phyloP scores from a whole-genome alignment of 2,888 invertebrate species.

The Clostera curtula region DNA sequence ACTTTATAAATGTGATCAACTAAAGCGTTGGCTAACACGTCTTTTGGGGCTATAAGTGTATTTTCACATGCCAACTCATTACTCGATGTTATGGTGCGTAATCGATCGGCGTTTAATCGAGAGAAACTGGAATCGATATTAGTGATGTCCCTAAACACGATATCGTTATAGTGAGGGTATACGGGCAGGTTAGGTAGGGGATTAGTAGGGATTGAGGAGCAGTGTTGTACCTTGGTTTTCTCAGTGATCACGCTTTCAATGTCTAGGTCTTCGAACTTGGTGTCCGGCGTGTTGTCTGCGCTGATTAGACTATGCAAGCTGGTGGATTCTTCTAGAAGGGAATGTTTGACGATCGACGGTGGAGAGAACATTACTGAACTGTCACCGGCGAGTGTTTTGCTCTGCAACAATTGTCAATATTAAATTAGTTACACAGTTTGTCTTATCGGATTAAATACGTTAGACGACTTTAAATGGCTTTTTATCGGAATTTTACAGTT shows the following conservation, averaged over 20 bases:
- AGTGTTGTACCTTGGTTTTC: constrained; percentile 72
- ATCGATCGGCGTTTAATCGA: constrained; percentile 59
- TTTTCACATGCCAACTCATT: constrained; percentile 48
- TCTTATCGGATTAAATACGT: no score
- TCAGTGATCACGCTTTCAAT: constrained; percentile 55
- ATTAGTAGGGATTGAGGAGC: constrained; percentile 65
- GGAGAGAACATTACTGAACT: constrained; percentile 89
- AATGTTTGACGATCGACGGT: constrained; percentile 89
- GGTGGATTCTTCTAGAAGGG: constrained; percentile 79
- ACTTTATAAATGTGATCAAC: constrained; percentile 70
- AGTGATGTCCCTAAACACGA: constrained; percentile 49
- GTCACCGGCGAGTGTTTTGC: constrained; percentile 87
- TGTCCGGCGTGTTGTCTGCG: constrained; percentile 57
- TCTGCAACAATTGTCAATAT: constrained; percentile 75
- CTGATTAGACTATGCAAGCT: constrained; percentile 73
- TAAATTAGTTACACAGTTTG: constrained; percentile 2
- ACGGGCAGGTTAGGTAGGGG: constrained; percentile 43
- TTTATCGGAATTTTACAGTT: no score
- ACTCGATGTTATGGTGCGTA: constrained; percentile 47
- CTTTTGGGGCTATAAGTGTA: constrained; percentile 61
- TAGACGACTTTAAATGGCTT: no score
- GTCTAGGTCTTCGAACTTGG: constrained; percentile 52
- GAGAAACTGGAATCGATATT: constrained; percentile 58
- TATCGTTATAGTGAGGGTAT: constrained; percentile 20
- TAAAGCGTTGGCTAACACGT: constrained; percentile 59